Base-by-base conservation (phyloP, 2,797 vertebrate genomes). In the Danio jaintianensis region DNA sequence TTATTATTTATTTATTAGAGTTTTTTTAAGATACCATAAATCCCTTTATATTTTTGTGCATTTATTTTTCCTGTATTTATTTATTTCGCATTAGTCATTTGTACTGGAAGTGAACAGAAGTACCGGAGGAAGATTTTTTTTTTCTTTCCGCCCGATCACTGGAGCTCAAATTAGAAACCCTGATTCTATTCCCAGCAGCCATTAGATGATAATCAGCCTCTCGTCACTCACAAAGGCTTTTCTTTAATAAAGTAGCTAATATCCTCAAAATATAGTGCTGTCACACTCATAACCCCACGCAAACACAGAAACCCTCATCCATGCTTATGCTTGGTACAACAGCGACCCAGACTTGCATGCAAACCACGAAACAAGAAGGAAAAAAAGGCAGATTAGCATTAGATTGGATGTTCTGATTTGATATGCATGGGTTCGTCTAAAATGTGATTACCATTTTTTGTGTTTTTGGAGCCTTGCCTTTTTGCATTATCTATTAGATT, bases 371-470 rank as follows among this genome's bases (percentile, higher is more conserved):
- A 61, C 7, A 29, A 9, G 43, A 48, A 20, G 15, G 4, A 16
- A 43, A 61, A 20, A 8, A 22, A 10, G 9, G 16, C 9, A 20
- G 81, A 79, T 63, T 47, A 74, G 20, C 45, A 62, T 48, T 61
- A 45, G 47, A 74, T 45, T 45, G 43, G 75, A 47, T 69, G 55
- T 71, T 83, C 42, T 43, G 71, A 69, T 70, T 80, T 79, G 84
- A 83, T 77, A 87, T 85, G 86, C 77, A 81, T 36, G 53, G 79
- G 81, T 66, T 82, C 16, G 45, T 68, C 66, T 59, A 75, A 72
- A 61, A 71, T 80, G 76, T 86, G 79, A 88, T 88, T 86, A 89
- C 79, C 80, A 85, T 82, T 84, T 87, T 86, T 75, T 83, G 53
- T 55, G 29, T 29, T 29, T 78, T 85, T 78, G 18, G 1, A 11